phyloP scores from a whole-genome alignment of 2,113 vertebrate genomes.

The Tamias sibiricus region DNA sequence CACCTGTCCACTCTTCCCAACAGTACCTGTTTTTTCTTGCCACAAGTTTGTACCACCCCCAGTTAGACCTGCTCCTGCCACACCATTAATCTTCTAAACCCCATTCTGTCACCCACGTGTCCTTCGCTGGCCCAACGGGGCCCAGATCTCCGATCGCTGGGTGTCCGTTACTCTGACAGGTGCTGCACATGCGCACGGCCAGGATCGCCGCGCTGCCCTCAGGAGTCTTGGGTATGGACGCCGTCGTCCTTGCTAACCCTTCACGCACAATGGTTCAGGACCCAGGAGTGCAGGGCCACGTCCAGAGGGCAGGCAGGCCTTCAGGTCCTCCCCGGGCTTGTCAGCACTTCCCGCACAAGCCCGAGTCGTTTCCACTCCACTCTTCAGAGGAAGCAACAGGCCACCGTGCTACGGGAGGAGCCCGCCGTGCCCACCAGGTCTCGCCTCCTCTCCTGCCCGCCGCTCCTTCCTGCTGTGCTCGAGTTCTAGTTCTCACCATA shows the following conservation, averaged over 20 bases:
- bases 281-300: neutral
- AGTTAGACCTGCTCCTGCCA: neutral
- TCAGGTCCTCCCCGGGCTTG: neutral
- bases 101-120: neutral
- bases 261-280: accelerated
- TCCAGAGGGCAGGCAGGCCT: neutral
- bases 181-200: no score
- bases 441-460: no score
- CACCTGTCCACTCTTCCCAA: neutral
- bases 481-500: neutral
- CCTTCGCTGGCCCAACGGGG: accelerated
- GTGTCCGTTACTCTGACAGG: neutral
- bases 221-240: accelerated
- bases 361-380: neutral
- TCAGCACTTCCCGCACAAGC: neutral
- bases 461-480: no score
- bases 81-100: no score
- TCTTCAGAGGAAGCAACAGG: neutral
- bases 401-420: no score
- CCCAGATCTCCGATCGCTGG: accelerated
- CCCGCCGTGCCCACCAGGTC: no score
- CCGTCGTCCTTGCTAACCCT: neutral
- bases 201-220: neutral
- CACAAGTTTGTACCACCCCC: neutral
- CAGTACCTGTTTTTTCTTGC: neutral